Percentiles rank a stretch among this genome's conserved stretches.
phyloP scores from a whole-genome alignment of 2,888 invertebrate genomes.

The Antitype chi region DNA sequence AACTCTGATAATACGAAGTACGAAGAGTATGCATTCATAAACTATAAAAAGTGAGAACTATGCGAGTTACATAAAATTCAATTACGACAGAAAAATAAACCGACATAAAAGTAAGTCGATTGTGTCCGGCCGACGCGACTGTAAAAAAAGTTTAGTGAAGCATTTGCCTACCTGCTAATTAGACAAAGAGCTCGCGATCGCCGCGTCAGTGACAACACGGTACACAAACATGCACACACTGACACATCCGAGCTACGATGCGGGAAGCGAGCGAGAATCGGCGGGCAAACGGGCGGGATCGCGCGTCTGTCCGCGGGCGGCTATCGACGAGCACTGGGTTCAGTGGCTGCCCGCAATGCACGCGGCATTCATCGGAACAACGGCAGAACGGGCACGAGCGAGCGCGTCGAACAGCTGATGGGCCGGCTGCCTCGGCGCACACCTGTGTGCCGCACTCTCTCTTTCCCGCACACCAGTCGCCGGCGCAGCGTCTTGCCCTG shows the following conservation, averaged over 20 bases:
- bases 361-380: slow-evolving; percentile 74
- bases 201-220: slow-evolving; percentile 82
- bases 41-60: slow-evolving; percentile 67
- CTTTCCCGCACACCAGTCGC: slow-evolving; percentile 80
- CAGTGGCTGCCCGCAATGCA: slow-evolving; percentile 71
- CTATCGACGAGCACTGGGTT: slow-evolving; percentile 85
- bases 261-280: slow-evolving; percentile 74
- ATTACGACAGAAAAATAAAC: slow-evolving; percentile 72
- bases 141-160: slow-evolving; percentile 79
- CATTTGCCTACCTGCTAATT: slow-evolving; percentile 89
- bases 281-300: slow-evolving; percentile 72
- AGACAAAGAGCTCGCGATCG: slow-evolving; percentile 87
- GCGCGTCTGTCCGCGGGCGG: slow-evolving; percentile 83
- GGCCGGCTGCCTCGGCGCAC: slow-evolving; percentile 82
- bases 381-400: slow-evolving; percentile 80
- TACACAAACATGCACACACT: slow-evolving; percentile 85
- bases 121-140: slow-evolving; percentile 67
- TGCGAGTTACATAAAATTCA: slow-evolving; percentile 72
- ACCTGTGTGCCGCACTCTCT: slow-evolving; percentile 87
- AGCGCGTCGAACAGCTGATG: slow-evolving; percentile 85
- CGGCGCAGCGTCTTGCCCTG: slow-evolving; percentile 79
- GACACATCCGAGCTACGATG: slow-evolving; percentile 76
- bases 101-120: slow-evolving; percentile 68
- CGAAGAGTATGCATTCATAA: slow-evolving; percentile 54
- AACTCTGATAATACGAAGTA: slow-evolving; percentile 44